Evolutionary conservation across 2,888 invertebrate genomes (phyloP), one percentile per base, ranked within the genome.

Genomic region (Hypolimnas misippus): DNA sequence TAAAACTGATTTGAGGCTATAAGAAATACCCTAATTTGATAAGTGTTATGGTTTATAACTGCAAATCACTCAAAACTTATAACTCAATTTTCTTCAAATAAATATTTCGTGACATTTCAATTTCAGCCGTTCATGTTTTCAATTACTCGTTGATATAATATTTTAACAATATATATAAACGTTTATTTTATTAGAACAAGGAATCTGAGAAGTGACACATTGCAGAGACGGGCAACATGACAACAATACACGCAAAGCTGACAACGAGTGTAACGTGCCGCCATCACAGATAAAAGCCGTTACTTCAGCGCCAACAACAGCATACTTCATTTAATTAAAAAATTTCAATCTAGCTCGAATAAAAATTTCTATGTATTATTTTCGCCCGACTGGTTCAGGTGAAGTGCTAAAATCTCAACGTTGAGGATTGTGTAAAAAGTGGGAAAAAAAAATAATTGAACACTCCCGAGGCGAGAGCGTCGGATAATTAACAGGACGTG

Each of bases 401-500:
- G 87, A 85, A 90, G 90, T 90, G 89, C 87, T 89, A 89, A 91
- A 91, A 91, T 87, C 89, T 90, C 91, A 84, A 84, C 91, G 84
- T 86, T 79, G 87, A 86, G 88, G 83, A 86, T 86, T 84, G 86
- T 82, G 84, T 66, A 80, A 85, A 87, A 84, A 83, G 83, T 78
- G 82, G 81, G 80, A 72, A 79, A 87, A 88, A 33, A 38, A 84
- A 89, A 89, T 87, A 91, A 90, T 89, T 90, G 87, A 89, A 88
- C 88, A 80, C 86, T 84, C 86, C 81, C 82, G 76, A 82, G 79
- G 76, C 75, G 84, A 87, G 89, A 86, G 89, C 84, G 86, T 81
- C 71, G 83, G 86, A 90, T 91, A 90, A 92, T 92, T 91, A 92
- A 91, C 89, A 90, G 87, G 87, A 88, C 90, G 89, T 89, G 89